Evolutionary conservation across 2,888 invertebrate species (phyloP), one percentile per base, ranked within the genome.

Genomic region (Campoletis raptor): DNA sequence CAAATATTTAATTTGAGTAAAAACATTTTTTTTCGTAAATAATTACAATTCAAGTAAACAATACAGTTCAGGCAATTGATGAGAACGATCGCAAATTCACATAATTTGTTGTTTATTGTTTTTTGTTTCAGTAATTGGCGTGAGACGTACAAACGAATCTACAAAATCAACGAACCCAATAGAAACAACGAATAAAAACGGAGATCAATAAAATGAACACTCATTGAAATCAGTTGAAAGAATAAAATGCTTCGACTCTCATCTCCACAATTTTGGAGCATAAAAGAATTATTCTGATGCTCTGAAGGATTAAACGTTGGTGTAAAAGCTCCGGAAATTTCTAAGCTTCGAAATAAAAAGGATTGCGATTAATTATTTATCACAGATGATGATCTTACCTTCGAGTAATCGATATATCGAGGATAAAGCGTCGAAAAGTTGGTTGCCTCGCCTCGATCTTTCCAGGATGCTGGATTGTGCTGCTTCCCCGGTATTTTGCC

Each of bases 401-500:
- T 45, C 73, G 69, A 69, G 48, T 42, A 76, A 85, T 83, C 83
- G 82, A 83, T 85, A 74, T 69, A 83, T 57, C 82, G 82, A 37
- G 73, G 82, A 67, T 69, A 73, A 76, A 77, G 73, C 69, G 77
- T 69, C 66, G 82, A 81, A 64, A 61, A 61, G 61, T 61, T 61
- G 61, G 76, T 83, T 79, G 84, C 84, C 84, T 87, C 86, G 67
- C 81, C 84, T 74, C 79, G 81, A 83, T 87, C 82, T 78, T 86
- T 83, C 78, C 77, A 72, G 82, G 84, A 81, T 66, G 76, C 70
- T 81, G 83, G 69, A 69, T 42, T 42, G n/a, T 48, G 70, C 70
- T 24, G 45, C 45, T 86, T 87, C 81, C 85, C 83, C 67, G 88
- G 87, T 87, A 86, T 86, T 83, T 87, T 85, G 61, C 79, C 52